Percentiles rank a stretch among this genome's conserved stretches.
Evolutionary conservation across 2,797 vertebrate genomes (phyloP).

Genomic region (Melanitta fusca): DNA sequence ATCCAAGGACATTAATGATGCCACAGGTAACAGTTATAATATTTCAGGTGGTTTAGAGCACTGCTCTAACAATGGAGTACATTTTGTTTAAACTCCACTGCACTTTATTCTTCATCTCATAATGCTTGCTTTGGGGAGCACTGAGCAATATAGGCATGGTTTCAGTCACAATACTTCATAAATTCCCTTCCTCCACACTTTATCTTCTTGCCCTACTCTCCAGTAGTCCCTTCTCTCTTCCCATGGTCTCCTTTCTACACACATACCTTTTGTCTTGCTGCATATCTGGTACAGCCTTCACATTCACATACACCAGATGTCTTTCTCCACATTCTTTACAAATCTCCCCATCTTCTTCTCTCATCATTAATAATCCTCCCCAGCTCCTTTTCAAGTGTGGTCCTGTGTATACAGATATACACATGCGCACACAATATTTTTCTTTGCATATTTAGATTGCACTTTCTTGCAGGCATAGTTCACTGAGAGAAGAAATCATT

Average conservation of each 20-base stretch:
- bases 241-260: not conserved
- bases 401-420: not conserved
- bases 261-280: not conserved
- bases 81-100: constrained; percentile 9
- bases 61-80: not conserved
- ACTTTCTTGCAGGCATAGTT: not conserved
- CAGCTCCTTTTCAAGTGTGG: not conserved
- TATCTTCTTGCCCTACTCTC: not conserved
- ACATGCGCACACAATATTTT: not conserved
- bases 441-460: not conserved
- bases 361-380: not conserved
- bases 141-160: not conserved
- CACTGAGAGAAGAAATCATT: not conserved
- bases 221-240: not conserved
- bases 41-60: constrained; percentile 50
- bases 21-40: constrained; percentile 37
- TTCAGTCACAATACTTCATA: not conserved
- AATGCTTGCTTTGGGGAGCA: not conserved
- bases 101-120: constrained; percentile 6
- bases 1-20: constrained; percentile 49
- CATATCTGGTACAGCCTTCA: not conserved
- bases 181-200: not conserved
- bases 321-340: not conserved
- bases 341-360: not conserved
- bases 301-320: not conserved